Base-by-base conservation (phyloP, 2,797 vertebrate genomes). In the Uromys caudimaculatus region DNA sequence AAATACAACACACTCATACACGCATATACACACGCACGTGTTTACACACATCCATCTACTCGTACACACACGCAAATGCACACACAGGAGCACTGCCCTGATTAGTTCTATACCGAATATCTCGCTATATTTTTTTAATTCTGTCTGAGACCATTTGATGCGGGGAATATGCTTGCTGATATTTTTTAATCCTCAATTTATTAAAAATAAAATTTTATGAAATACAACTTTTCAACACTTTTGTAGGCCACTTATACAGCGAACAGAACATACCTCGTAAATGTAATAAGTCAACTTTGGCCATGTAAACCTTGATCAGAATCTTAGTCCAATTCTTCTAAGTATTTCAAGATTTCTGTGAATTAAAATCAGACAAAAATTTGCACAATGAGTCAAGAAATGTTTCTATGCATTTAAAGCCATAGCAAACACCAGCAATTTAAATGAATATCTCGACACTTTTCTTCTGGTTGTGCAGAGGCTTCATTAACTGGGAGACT, bases 221-320 rank as follows among this genome's bases (percentile, higher is more conserved):
- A 90, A 90, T 78, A 47, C 17, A 76, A n/a, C 88, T 62, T 95
- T n/a, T 94, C 81, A 93, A 85, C 89, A 81, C 38, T 90, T 90
- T 95, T 93, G 60, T 89, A 93, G 23, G 95, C 64, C 71, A 29
- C 92, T 93, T 94, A 89, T 94, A 95, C 77, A 95, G 73, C 77
- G 96, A 96, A 93, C 81, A 96, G 97, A 90, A 56, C 87, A 90
- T 93, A 90, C 75, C 88, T 56, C 71, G 4, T 86, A 94, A 89
- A 90, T 92, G 88, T 89, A 96, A 93, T 76, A 91, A 92, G 54
- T 82, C 54, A 58, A 21, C 84, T 87, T 69, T 85, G 91, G 87
- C 58, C 52, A 97, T 85, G 90, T 94, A 94, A 95, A 88, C n/a
- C 27, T 27, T 87, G 62, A 97, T 95, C 83, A 94, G 69, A 83